Conservation (phyloP, 2,113 vertebrate genomes). For the Zosterops hypoxanthus region DNA sequence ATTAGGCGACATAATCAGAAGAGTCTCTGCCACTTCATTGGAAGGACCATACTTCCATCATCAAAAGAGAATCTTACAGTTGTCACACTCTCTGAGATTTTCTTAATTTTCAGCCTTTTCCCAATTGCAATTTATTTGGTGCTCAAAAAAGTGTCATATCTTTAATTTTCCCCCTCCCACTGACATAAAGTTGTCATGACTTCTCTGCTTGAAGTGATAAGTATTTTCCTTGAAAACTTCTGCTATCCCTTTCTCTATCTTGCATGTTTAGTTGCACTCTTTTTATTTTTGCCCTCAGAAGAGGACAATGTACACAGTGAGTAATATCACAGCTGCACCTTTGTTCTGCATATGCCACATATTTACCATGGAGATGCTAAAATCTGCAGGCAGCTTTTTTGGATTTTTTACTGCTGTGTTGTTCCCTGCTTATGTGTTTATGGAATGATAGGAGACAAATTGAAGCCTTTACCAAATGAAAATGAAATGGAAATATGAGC, state of each 20-base stretch:
- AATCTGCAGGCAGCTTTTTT: not conserved
- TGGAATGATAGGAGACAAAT: not conserved
- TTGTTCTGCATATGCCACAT: not conserved
- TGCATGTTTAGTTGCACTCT: not conserved
- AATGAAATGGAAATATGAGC: conserved; percentile 9
- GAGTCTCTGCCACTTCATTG: conserved; percentile 1
- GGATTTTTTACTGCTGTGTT: not conserved
- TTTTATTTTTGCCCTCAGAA: not conserved
- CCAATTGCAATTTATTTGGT: not conserved
- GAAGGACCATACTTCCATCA: not conserved
- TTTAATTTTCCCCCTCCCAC: not conserved
- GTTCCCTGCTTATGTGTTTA: not conserved
- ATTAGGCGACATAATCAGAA: conserved; percentile 30
- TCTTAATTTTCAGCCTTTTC: not conserved
- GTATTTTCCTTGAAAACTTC: not conserved
- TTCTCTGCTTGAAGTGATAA: not conserved
- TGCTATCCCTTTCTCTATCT: not conserved
- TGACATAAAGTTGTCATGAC: not conserved
- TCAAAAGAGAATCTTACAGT: not conserved
- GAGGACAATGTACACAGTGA: not conserved
- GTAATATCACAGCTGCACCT: not conserved
- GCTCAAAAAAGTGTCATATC: not conserved
- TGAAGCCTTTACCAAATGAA: not conserved
- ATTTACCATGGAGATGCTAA: not conserved
- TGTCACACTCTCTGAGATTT: not conserved